Evolutionary conservation across 1,140 invertebrate genomes (phyloP).

Genomic region (Drosophila arizonae): DNA sequence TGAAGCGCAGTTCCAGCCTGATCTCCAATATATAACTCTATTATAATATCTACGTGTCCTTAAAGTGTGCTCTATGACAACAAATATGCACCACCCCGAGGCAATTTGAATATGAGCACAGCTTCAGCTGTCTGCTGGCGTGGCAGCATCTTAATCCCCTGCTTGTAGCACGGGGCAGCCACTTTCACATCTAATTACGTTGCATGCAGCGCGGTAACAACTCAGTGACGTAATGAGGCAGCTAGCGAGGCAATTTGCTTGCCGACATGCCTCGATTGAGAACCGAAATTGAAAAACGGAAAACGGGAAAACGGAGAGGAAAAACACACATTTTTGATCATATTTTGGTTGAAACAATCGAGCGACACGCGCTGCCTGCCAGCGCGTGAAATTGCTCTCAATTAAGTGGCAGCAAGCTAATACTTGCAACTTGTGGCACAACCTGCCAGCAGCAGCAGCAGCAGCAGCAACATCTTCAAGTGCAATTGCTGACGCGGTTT

Average conservation of each 20-base stretch:
- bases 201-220: conserved; percentile 51
- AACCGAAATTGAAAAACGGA: conserved; percentile 62
- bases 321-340: conserved; percentile 49
- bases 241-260: conserved; percentile 66
- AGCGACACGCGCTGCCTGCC: conserved; percentile 50
- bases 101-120: conserved; percentile 21
- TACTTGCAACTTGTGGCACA: conserved; percentile 36
- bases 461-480: conserved; percentile 8
- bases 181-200: conserved; percentile 59
- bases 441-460: conserved; percentile 44
- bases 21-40: neutral
- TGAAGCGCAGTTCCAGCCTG: conserved; percentile 33
- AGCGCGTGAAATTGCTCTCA: conserved; percentile 68
- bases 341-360: conserved; percentile 76
- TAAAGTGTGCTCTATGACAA: conserved; percentile 29
- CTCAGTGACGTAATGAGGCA: conserved; percentile 71
- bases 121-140: conserved; percentile 11
- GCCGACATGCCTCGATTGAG: conserved; percentile 67
- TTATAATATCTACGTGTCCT: conserved; percentile 30
- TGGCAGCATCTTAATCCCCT: conserved; percentile 44
- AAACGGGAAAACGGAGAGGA: conserved; percentile 2
- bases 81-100: conserved; percentile 26
- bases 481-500: conserved; percentile 5
- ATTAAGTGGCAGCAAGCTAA: conserved; percentile 42
- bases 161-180: conserved; percentile 22